Conservation (phyloP, 2,888 invertebrate genomes). For the Sarcophaga subvicina region DNA sequence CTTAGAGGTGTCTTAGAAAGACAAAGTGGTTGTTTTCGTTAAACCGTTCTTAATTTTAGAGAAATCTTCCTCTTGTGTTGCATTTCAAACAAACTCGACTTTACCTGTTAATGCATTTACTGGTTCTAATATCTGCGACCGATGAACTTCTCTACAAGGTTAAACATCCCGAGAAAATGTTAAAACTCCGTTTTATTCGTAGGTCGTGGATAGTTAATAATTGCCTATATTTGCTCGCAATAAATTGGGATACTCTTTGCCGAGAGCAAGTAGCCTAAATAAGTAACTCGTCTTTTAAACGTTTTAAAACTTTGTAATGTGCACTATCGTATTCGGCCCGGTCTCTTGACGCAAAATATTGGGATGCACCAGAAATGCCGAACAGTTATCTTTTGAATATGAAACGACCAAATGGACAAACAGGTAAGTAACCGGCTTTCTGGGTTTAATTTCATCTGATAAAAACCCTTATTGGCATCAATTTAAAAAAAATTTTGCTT, state of each 20-base stretch:
- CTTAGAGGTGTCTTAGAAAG: neutral
- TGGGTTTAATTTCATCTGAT: conserved; percentile 33
- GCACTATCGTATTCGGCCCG: conserved; percentile 12
- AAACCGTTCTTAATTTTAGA: conserved; percentile 23
- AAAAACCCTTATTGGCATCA: conserved; percentile 44
- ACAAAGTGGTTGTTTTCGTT: conserved; percentile 26
- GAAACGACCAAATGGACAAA: conserved; percentile 43
- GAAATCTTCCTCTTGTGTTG: conserved; percentile 28
- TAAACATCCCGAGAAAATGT: conserved; percentile 37
- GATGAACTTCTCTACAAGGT: conserved; percentile 46
- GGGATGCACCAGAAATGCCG: conserved; percentile 12
- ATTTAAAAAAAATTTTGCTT: conserved; percentile 48
- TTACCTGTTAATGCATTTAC: conserved; percentile 50
- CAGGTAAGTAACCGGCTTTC: conserved; percentile 27
- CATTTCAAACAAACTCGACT: conserved; percentile 38
- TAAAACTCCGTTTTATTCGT: conserved; percentile 31
- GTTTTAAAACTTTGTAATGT: conserved; percentile 23
- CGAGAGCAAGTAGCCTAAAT: conserved; percentile 36
- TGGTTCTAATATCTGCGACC: conserved; percentile 35
- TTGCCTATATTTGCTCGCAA: conserved; percentile 24
- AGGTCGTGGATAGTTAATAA: conserved; percentile 32
- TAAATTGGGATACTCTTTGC: conserved; percentile 32
- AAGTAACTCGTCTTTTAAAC: conserved; percentile 24
- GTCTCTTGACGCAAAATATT: conserved; percentile 44
- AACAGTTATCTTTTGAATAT: conserved; percentile 12